Evolutionary conservation across 1,140 invertebrate species (phyloP), one percentile per base, ranked within the genome.

Genomic region (Apis laboriosa): DNA sequence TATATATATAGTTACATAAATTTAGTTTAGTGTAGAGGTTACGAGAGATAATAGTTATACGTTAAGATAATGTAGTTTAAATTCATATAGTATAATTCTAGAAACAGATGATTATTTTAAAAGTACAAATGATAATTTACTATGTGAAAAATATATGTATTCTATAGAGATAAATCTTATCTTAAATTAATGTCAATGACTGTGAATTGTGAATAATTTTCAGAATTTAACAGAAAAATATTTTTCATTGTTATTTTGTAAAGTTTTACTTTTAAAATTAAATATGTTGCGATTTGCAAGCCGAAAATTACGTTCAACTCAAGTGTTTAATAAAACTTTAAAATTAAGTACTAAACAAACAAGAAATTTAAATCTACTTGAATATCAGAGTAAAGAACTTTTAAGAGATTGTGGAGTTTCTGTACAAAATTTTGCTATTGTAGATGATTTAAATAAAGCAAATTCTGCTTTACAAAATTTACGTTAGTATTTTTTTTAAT

Each of bases 341-440:
- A 89, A 91, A 72, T 78, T 89, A 24, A 80, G 86, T 67, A 24
- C 90, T 61, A 77, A 92, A 11, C 90, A 93, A 67, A 88, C 91
- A 7, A 94, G 97, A 82, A 93, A 96, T 91, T 95, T 99, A 70
- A 99, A 99, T 95, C 94, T 99, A 12, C 96, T 99, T 89, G 99
- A 99, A 94, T 99, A 99, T 93, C 99, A 99, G 92, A 99, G 99
- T 91, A 99, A 99, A 95, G 96, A 98, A 90, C 94, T 99, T 8
- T 95, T 99, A 79, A 95, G 96, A 84, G 97, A 98, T 90, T 96
- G 97, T 94, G 97, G 97, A 13, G 97, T 99, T 21, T 96, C 97
- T 43, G 97, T 99, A 74, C 99, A 99, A 94, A 97, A 98, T 90
- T 99, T 99, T 93, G 95, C 97, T 83, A 96, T 99, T 76, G 95